Evolutionary conservation across 2,888 invertebrate genomes (phyloP).

Genomic region (Drosophila helvetica): DNA sequence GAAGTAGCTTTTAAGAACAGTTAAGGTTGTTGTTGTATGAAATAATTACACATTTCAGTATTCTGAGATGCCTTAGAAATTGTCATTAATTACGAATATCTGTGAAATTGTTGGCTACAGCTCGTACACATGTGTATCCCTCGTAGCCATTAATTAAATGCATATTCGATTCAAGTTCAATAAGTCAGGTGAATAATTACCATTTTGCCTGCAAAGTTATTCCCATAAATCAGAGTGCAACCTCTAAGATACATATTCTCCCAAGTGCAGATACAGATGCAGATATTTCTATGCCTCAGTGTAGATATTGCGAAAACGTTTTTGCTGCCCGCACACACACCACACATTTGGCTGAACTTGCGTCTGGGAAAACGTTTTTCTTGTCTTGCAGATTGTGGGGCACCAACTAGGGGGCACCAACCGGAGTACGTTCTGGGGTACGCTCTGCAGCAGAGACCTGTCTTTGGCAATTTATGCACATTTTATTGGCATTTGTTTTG

Average conservation of each 20-base stretch:
- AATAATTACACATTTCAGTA: background rate
- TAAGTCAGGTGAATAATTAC: background rate
- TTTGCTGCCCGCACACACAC: background rate
- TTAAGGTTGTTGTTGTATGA: background rate
- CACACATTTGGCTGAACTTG: background rate
- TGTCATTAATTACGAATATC: background rate
- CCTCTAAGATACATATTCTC: background rate
- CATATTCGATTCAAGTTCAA: background rate
- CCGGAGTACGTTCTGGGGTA: background rate
- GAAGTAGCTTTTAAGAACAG: too few species aligned
- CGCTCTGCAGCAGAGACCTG: slow-evolving; percentile 27
- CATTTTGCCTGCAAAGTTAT: background rate
- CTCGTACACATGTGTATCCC: background rate
- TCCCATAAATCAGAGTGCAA: background rate
- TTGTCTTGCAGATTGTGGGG: slow-evolving; percentile 12
- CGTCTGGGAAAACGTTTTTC: background rate
- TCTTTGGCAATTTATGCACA: slow-evolving; percentile 57
- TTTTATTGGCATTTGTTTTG: slow-evolving; percentile 58
- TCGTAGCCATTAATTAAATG: background rate
- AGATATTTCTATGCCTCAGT: background rate
- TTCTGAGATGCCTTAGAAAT: background rate
- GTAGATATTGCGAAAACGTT: background rate
- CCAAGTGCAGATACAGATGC: background rate
- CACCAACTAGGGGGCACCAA: slow-evolving; percentile 5
- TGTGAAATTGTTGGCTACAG: background rate